phyloP scores from a whole-genome alignment of 2,797 vertebrate genomes.

The Pristis pectinata region DNA sequence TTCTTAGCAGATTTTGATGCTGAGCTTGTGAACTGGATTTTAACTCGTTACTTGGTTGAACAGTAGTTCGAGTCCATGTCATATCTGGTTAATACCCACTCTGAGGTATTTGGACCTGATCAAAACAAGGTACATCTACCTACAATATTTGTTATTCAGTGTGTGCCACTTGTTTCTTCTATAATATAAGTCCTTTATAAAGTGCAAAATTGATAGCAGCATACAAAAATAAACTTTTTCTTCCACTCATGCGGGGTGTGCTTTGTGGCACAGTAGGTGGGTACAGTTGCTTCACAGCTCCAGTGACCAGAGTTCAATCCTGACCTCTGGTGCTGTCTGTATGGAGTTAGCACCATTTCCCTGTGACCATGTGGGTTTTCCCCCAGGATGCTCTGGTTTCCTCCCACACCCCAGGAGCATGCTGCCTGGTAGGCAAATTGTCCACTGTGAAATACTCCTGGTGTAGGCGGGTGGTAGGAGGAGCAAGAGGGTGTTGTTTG shows the following conservation, averaged over 20 bases:
- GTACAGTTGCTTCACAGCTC: not conserved
- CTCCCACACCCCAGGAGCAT: too few species aligned
- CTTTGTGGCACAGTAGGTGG: not conserved
- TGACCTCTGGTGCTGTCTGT: too few species aligned
- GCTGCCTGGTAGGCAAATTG: too few species aligned
- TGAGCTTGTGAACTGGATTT: not conserved
- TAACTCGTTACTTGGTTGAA: not conserved
- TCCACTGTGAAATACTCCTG: too few species aligned
- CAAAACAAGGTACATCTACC: not conserved
- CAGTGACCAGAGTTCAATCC: too few species aligned
- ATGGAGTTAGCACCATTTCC: too few species aligned
- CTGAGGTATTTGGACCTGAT: not conserved
- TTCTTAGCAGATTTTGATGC: slow-evolving; percentile 60
- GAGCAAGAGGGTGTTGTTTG: too few species aligned
- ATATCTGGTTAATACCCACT: not conserved
- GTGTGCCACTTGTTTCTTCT: too few species aligned
- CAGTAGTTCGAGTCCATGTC: not conserved
- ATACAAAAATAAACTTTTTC: not conserved
- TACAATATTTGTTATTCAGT: not conserved
- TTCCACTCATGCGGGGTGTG: not conserved
- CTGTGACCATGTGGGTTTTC: too few species aligned
- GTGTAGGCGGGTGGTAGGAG: too few species aligned
- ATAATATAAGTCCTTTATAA: not conserved
- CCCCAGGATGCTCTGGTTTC: too few species aligned
- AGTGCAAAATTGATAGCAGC: not conserved